Base-by-base conservation (phyloP, 1,140 invertebrate species). In the Trachymyrmex septentrionalis region DNA sequence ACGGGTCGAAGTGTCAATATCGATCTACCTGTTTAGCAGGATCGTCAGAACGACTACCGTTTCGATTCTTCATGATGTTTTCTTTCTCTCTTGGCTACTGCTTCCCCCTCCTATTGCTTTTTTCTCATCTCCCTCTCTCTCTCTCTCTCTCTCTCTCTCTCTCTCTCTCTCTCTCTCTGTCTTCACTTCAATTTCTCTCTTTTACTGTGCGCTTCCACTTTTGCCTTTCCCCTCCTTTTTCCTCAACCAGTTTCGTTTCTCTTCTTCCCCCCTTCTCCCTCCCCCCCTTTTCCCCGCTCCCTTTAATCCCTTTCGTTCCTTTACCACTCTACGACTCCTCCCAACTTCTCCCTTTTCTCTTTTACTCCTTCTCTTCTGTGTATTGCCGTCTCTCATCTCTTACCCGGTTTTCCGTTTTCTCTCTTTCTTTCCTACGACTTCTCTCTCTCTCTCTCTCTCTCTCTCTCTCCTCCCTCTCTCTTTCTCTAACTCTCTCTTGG, bases 1-100 rank as follows among this genome's bases (percentile, higher is more conserved):
- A 81, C 78, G 59, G 69, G 66, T 67, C 63, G 71, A 71, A 84
- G 50, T 71, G 69, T 34, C 38, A 44, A 77, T 44, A 72, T 66
- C 59, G 82, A 87, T 73, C 72, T 82, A 82, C 55, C 80, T 73
- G 80, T 59, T 84, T 73, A 84, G 80, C 80, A 71, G 69, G 69
- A 84, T 84, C 80, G 59, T 80, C 63, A 19, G 24, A 53, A 80
- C 82, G 75, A 85, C 82, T 76, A 85, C 73, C 82, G 71, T 85
- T 85, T 44, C 48, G 44, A 21, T n/a, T 69, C 82, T 64, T 85
- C 63, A 63, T 19, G 48, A 7, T 85, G 30, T 80, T 85, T 66
- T 85, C 59, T 80, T 85, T 78, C 38, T 85, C 30, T 55, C 34
- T 21, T 38, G 38, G 63, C 57, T 77, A 63, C 34, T 14, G 16